Conservation (phyloP, 2,888 invertebrate genomes). For the Argyresthia goedartella region DNA sequence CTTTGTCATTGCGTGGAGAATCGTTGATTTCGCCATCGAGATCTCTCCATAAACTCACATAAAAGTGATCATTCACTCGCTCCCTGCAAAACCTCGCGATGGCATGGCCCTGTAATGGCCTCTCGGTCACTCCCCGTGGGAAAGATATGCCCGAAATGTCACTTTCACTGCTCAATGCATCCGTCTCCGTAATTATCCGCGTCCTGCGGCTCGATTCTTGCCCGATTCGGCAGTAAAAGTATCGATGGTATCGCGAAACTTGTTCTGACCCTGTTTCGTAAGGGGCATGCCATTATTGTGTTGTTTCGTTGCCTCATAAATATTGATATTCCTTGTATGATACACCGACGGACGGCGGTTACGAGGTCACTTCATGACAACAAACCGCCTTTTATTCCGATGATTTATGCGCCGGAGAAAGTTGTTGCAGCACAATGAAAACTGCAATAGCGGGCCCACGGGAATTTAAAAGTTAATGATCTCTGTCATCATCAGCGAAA, state of each 20-base stretch:
- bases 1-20: slow-evolving; percentile 32
- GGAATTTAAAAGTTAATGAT: slow-evolving; percentile 25
- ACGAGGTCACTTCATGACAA: not conserved
- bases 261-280: slow-evolving; percentile 3
- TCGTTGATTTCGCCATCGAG: slow-evolving; percentile 23
- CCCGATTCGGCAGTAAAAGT: slow-evolving; percentile 8
- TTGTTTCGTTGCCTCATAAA: slow-evolving; percentile 8
- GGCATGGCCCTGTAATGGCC: slow-evolving; percentile 43
- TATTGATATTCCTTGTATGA: slow-evolving; percentile 8
- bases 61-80: not conserved
- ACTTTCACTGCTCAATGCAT: slow-evolving; percentile 39
- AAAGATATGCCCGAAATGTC: slow-evolving; percentile 61
- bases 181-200: slow-evolving; percentile 2
- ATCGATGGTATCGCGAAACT: slow-evolving; percentile 8
- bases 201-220: slow-evolving; percentile 3
- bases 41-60: not conserved
- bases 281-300: slow-evolving; percentile 7
- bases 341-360: not conserved
- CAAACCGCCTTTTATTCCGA: not conserved
- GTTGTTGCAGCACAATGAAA: not conserved
- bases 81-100: slow-evolving; percentile 37
- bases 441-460: slow-evolving; percentile 11
- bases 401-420: slow-evolving; percentile 3
- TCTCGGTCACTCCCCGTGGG: slow-evolving; percentile 40
- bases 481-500: slow-evolving; percentile 34